Conservation (phyloP, 1,140 invertebrate genomes). For the Hycleus phaleratus region DNA sequence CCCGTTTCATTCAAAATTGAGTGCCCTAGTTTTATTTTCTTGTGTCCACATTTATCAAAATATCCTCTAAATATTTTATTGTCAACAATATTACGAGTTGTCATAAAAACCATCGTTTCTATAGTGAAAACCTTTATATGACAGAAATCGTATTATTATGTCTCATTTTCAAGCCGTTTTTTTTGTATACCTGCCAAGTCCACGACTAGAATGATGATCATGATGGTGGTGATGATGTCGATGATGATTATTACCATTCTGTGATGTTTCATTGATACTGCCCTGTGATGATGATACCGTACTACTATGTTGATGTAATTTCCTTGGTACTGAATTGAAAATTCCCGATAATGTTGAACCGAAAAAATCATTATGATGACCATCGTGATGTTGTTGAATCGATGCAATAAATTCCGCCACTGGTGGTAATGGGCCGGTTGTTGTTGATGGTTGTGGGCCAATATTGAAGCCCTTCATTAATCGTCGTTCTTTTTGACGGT, state of each 20-base stretch:
- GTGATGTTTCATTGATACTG: conserved; percentile 37
- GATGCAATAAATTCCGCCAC: conserved; percentile 69
- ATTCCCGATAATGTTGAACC: conserved; percentile 45
- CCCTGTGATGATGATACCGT: conserved; percentile 40
- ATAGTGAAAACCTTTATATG: not conserved
- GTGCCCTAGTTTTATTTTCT: too few species aligned
- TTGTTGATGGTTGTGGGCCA: conserved; percentile 54
- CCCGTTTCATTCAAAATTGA: too few species aligned
- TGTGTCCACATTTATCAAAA: too few species aligned
- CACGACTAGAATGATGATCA: conserved; percentile 3
- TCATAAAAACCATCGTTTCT: not conserved
- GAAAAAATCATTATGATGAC: conserved; percentile 43
- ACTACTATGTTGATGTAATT: conserved; percentile 35
- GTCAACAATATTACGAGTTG: too few species aligned
- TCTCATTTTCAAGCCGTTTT: too few species aligned
- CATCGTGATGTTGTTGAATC: conserved; percentile 48
- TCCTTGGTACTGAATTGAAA: conserved; percentile 38
- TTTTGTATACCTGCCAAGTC: conserved; percentile 27
- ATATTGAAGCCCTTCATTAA: conserved; percentile 94
- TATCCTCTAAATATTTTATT: too few species aligned
- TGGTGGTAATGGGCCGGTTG: conserved; percentile 54
- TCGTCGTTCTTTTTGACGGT: conserved; percentile 82
- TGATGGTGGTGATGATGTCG: conserved; percentile 9
- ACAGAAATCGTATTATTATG: too few species aligned
- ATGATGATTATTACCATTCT: conserved; percentile 18